Evolutionary conservation across 2,797 vertebrate species (phyloP).

Genomic region (Melopsittacus undulatus): DNA sequence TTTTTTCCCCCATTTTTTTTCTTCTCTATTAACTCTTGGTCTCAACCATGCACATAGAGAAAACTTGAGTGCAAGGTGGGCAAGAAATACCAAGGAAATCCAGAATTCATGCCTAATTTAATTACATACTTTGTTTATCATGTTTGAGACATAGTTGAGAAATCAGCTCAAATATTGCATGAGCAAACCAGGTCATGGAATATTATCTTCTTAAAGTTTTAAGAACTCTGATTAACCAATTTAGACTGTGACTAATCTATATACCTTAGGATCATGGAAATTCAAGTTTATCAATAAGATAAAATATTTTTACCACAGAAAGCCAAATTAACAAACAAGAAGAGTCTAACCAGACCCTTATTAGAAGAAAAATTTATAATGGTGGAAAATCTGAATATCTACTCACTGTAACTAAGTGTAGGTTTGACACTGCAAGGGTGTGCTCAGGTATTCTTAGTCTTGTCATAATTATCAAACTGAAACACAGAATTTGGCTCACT

Average conservation of each 20-base stretch:
- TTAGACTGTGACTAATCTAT: slow-evolving; percentile 66
- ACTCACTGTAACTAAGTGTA: not conserved
- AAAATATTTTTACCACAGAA: slow-evolving; percentile 71
- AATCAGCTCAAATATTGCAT: slow-evolving; percentile 57
- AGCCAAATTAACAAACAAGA: slow-evolving; percentile 60
- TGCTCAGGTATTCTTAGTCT: not conserved
- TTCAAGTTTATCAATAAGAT: slow-evolving; percentile 72
- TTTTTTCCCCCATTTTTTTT: not conserved
- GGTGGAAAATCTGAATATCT: slow-evolving; percentile 25
- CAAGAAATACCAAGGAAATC: slow-evolving; percentile 49
- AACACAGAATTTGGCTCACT: not conserved
- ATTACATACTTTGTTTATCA: slow-evolving; percentile 67
- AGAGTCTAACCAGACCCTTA: slow-evolving; percentile 33
- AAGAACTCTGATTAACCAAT: slow-evolving; percentile 65
- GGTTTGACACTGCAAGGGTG: slow-evolving; percentile 13
- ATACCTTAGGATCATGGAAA: slow-evolving; percentile 64
- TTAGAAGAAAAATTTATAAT: slow-evolving; percentile 29
- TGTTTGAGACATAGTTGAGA: slow-evolving; percentile 55
- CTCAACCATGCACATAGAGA: slow-evolving; percentile 48
- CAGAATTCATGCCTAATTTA: slow-evolving; percentile 51
- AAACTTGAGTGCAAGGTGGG: slow-evolving; percentile 44
- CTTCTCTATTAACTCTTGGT: slow-evolving; percentile 12
- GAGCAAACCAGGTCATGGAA: slow-evolving; percentile 44
- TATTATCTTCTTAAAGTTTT: slow-evolving; percentile 34
- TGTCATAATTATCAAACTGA: not conserved